Percentiles rank a stretch among this genome's conserved stretches.
These are phyloP conservation scores for Julus scanicus DNA, from an alignment of 2,888 invertebrate species.

Conservation along the genomic window DNA sequence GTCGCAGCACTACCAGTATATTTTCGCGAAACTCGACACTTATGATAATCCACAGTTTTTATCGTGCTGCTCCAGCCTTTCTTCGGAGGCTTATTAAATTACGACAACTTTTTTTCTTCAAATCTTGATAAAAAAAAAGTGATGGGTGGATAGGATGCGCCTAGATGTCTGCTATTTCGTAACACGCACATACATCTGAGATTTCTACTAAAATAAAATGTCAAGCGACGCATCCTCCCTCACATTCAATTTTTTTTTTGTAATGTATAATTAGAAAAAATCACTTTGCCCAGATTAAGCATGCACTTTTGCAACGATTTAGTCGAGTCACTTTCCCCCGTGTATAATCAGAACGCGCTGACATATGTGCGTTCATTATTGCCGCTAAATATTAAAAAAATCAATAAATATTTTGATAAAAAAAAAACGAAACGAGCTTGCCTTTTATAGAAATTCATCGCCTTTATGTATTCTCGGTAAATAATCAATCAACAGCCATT, in stretches of 20 bases:
- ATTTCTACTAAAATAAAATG: neutral
- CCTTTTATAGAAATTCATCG: neutral
- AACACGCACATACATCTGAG: neutral
- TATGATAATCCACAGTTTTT: neutral
- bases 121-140: neutral
- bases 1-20: neutral
- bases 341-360: neutral
- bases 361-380: neutral
- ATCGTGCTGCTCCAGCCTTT: neutral
- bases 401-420: constrained; percentile 19
- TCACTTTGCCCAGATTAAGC: neutral
- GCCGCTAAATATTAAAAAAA: constrained; percentile 11
- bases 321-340: neutral
- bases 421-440: neutral
- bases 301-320: neutral
- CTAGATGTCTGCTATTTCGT: neutral
- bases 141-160: neutral
- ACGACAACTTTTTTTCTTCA: neutral
- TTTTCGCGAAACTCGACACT: neutral
- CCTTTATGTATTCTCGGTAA: neutral
- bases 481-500: neutral
- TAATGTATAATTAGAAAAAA: neutral
- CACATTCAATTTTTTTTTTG: neutral
- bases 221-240: neutral
- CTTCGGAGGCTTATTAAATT: neutral